phyloP scores from a whole-genome alignment of 1,140 invertebrate species.

The Drosophila tsacasi region DNA sequence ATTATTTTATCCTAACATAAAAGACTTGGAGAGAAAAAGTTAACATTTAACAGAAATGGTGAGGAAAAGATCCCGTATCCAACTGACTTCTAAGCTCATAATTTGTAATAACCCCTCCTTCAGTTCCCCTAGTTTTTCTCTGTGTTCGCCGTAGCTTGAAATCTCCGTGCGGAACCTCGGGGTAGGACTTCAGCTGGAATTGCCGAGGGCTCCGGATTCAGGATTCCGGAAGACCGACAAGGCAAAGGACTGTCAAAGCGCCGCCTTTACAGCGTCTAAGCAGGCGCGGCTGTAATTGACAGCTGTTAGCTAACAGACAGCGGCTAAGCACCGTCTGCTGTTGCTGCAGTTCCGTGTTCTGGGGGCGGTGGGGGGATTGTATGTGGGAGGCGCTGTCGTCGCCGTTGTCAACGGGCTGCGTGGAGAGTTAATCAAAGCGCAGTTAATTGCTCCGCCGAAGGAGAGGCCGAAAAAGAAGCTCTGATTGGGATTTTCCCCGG shows the following conservation, averaged over 20 bases:
- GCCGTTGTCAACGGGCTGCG: constrained; percentile 70
- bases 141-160: constrained; percentile 4
- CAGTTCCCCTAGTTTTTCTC: neutral
- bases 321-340: constrained; percentile 40
- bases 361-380: neutral
- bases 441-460: constrained; percentile 80
- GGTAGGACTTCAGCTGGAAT: neutral
- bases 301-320: constrained; percentile 74
- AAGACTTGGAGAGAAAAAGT: neutral
- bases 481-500: constrained; percentile 54
- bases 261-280: constrained; percentile 65
- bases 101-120: too few relatives aligned
- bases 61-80: too few relatives aligned
- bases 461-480: constrained; percentile 68
- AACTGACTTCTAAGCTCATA: too few relatives aligned
- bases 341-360: neutral
- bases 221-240: constrained; percentile 14
- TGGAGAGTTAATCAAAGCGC: constrained; percentile 82
- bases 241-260: constrained; percentile 15
- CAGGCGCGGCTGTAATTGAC: constrained; percentile 70
- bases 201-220: neutral
- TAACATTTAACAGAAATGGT: neutral
- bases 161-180: neutral
- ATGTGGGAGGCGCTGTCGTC: constrained; percentile 62
- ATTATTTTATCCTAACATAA: too few relatives aligned